Conservation (phyloP, 1,140 invertebrate genomes). For the Ooceraea biroi region DNA sequence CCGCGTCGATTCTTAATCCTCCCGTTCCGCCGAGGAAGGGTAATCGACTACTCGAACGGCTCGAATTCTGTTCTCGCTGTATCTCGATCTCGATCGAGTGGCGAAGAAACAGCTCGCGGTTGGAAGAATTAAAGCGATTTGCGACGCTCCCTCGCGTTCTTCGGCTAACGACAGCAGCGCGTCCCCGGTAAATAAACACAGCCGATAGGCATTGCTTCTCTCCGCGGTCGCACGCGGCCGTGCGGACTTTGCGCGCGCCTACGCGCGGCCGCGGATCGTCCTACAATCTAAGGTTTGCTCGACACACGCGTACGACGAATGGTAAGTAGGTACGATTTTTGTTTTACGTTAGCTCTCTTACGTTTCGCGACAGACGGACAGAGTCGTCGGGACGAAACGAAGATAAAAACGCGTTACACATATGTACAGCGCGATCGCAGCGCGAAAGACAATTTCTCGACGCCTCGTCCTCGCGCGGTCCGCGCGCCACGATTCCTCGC, state of each 20-base stretch:
- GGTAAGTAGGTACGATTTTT: constrained; percentile 66
- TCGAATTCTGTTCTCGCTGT: too few relatives aligned
- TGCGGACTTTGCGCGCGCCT: too few relatives aligned
- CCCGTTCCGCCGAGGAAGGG: neutral
- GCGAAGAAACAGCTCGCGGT: neutral
- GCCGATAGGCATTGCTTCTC: constrained; percentile 69
- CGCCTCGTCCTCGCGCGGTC: neutral
- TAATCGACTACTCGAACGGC: neutral
- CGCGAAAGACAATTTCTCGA: constrained; percentile 54
- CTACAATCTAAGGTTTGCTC: constrained; percentile 66
- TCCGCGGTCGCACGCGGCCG: constrained; percentile 40
- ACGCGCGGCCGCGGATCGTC: constrained; percentile 53
- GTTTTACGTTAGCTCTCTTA: constrained; percentile 60
- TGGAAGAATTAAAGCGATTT: constrained; percentile 22
- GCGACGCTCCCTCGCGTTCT: constrained; percentile 14
- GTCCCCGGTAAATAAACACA: constrained; percentile 67
- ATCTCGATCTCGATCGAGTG: too few relatives aligned
- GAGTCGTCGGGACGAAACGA: constrained; percentile 63
- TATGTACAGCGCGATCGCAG: constrained; percentile 11
- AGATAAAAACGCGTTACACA: constrained; percentile 68
- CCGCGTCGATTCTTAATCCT: neutral
- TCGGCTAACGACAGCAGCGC: constrained; percentile 53
- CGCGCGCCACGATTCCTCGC: too few relatives aligned
- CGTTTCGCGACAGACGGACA: constrained; percentile 46
- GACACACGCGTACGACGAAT: constrained; percentile 63